Evolutionary conservation across 2,888 invertebrate genomes (phyloP), one percentile per base, ranked within the genome.

Genomic region (Limnephilus rhombicus): DNA sequence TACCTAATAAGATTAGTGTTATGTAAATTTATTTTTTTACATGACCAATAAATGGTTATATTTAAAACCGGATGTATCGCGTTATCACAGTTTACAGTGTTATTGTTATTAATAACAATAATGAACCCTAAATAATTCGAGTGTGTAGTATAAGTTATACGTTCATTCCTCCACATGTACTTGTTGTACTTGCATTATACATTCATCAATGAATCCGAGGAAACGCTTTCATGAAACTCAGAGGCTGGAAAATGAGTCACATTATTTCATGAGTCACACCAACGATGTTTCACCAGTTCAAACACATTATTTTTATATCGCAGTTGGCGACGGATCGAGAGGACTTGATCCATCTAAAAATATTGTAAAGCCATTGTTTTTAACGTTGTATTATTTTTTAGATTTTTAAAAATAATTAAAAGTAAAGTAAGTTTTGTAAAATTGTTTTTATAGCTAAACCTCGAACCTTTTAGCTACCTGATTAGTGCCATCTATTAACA

Each of bases 401-500:
- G 24, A 68, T 68, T n/a, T 68, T 24, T 7, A n/a, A 68, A 68
- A 68, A 68, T n/a, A 68, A 68, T 68, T 9, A 11, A 68, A 68
- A 68, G 68, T 9, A 24, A n/a, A n/a, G n/a, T n/a, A n/a, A n/a
- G n/a, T 68, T n/a, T 68, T 68, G 68, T 68, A 24, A 24, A 9
- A 24, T 18, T 9, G 24, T 68, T 24, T 45, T 45, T 29, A 29
- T 86, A 86, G 45, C 41, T 49, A 29, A 86, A 86, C 85, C 29
- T 86, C 45, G 41, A 86, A 45, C 85, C 85, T 45, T 49, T 45
- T 86, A 49, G n/a, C n/a, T 24, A 85, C 3, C 3, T 9, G n/a
- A 41, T 3, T 45, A 87, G 53, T 34, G 87, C 34, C 87, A 87
- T 68, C 87, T 87, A 87, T 87, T 53, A n/a, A 34, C 53, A 53